A percentile compares a stretch with the other conserved stretches of the same genome.
phyloP scores from a whole-genome alignment of 1,140 invertebrate species.

The Leptopilina clavipes region DNA sequence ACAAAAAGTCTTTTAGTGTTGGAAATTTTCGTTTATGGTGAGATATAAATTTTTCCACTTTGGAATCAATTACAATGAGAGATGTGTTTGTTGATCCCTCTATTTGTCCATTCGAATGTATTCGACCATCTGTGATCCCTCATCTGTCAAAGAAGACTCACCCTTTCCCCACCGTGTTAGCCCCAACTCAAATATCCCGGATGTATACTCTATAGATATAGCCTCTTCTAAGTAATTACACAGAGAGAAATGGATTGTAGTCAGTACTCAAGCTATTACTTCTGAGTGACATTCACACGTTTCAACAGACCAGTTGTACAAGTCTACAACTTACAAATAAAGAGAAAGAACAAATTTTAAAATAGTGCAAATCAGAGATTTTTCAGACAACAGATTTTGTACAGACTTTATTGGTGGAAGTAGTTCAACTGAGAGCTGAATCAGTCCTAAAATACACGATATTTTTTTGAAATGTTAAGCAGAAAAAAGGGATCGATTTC shows the following conservation, averaged over 20 bases:
- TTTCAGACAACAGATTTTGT: too few relatives aligned
- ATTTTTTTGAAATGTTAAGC: too few relatives aligned
- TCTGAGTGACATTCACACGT: neutral
- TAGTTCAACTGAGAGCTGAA: too few relatives aligned
- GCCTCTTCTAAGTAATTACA: slow-evolving; percentile 21
- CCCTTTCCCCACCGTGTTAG: slow-evolving; percentile 8
- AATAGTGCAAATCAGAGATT: too few relatives aligned
- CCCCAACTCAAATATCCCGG: slow-evolving; percentile 36
- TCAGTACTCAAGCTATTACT: slow-evolving; percentile 6
- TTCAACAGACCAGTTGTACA: slow-evolving; percentile 37
- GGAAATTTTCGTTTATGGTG: too few relatives aligned
- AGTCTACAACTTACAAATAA: slow-evolving; percentile 33
- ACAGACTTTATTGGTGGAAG: too few relatives aligned
- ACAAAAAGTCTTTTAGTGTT: too few relatives aligned
- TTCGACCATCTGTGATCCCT: neutral
- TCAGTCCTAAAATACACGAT: too few relatives aligned
- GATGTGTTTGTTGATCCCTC: neutral
- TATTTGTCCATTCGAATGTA: neutral
- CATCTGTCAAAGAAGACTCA: slow-evolving; percentile 18
- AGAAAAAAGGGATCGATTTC: too few relatives aligned
- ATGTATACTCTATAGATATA: neutral
- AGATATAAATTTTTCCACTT: too few relatives aligned
- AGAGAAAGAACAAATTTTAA: neutral
- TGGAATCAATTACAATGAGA: too few relatives aligned
- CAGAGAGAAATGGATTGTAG: slow-evolving; percentile 41